Conservation (phyloP, 1,140 invertebrate species). For the Bombyx mori region DNA sequence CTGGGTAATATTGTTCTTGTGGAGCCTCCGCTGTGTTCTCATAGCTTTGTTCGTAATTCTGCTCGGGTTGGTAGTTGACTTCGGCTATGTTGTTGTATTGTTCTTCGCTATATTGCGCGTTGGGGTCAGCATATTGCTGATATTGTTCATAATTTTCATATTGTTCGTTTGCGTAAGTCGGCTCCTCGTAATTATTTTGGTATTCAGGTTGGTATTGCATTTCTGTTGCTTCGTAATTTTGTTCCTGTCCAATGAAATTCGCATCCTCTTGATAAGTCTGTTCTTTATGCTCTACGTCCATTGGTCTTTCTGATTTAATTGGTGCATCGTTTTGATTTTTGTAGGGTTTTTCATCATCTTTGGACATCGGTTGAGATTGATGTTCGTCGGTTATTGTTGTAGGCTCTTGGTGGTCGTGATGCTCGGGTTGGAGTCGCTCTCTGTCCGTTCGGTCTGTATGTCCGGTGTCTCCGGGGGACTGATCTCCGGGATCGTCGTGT, state of each 20-base stretch:
- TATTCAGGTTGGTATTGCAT: conserved; percentile 12
- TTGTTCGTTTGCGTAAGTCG: conserved; percentile 23
- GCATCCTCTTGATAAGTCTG: conserved; percentile 10
- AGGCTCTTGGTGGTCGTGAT: conserved; percentile 8
- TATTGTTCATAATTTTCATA: conserved; percentile 50
- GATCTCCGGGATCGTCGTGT: conserved; percentile 55
- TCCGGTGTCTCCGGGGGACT: conserved; percentile 48
- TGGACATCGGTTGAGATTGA: conserved; percentile 6
- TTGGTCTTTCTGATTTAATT: conserved; percentile 2
- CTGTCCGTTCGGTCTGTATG: conserved; percentile 10
- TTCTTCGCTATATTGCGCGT: conserved; percentile 30
- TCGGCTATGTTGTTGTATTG: conserved; percentile 41
- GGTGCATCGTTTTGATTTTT: conserved; percentile 2
- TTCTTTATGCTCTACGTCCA: conserved; percentile 10
- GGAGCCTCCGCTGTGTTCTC: conserved; percentile 25
- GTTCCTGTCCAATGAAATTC: conserved; percentile 4
- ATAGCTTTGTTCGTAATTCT: conserved; percentile 38
- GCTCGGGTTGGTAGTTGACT: conserved; percentile 34
- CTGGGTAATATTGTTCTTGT: conserved; percentile 21
- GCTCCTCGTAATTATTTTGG: conserved; percentile 14
- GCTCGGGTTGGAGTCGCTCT: conserved; percentile 11
- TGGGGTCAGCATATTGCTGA: conserved; percentile 37
- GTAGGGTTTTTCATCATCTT: conserved; percentile 6
- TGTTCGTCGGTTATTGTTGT: conserved; percentile 9
- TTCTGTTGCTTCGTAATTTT: conserved; percentile 11